Conservation (phyloP, 2,113 vertebrate genomes). For the Sphaerodactylus townsendi region DNA sequence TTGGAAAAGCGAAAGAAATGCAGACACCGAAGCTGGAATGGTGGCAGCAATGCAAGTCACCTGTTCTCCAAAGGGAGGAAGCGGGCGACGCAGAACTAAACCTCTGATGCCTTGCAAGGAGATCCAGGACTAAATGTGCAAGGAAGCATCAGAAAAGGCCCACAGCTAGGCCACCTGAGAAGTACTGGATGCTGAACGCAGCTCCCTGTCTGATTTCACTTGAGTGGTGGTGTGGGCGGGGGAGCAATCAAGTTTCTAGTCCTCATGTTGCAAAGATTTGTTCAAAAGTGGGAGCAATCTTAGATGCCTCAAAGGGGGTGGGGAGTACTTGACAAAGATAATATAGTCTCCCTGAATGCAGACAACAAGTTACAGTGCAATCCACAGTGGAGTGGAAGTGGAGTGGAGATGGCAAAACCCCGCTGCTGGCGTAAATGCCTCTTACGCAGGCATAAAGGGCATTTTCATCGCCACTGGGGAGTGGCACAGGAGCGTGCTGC, state of each 20-base stretch:
- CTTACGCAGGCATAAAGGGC: too few relatives aligned
- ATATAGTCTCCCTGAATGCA: too few relatives aligned
- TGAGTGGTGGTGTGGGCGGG: not conserved
- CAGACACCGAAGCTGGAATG: not conserved
- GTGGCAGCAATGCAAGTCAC: not conserved
- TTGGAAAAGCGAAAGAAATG: not conserved
- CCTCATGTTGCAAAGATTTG: not conserved
- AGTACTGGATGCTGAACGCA: too few relatives aligned
- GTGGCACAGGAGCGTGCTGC: too few relatives aligned
- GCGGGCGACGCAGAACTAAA: not conserved
- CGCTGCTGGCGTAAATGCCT: too few relatives aligned
- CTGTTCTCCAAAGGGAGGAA: not conserved
- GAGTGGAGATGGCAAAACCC: too few relatives aligned
- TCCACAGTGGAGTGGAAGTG: too few relatives aligned
- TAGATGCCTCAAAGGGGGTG: not conserved
- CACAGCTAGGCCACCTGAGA: too few relatives aligned
- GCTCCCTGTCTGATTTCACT: not conserved
- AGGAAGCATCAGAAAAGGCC: not conserved
- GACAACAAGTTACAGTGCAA: too few relatives aligned
- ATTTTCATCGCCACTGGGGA: too few relatives aligned
- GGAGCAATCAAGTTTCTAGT: not conserved
- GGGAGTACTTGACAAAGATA: too few relatives aligned
- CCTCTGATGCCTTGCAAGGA: not conserved
- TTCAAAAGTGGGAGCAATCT: too few relatives aligned
- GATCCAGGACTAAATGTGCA: not conserved